These are phyloP conservation scores for Aethina tumida DNA, from an alignment of 1,140 invertebrate species.

Conservation along the genomic window DNA sequence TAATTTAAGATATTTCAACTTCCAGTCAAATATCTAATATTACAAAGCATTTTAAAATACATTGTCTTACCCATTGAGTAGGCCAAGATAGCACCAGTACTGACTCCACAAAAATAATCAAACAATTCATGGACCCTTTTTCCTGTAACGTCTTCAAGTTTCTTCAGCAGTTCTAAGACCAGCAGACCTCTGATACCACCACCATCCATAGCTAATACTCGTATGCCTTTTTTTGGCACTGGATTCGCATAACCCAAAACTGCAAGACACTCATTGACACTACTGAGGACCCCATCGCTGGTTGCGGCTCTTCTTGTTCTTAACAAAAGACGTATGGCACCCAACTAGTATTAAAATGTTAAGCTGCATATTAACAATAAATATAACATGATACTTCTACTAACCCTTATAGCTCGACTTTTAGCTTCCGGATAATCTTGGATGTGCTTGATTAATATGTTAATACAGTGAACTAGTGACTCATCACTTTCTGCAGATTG, in stretches of 20 bases:
- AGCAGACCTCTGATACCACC: constrained; percentile 79
- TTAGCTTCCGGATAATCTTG: constrained; percentile 61
- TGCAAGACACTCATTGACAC: constrained; percentile 54
- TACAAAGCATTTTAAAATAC: background rate
- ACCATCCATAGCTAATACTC: constrained; percentile 81
- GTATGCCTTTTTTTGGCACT: constrained; percentile 60
- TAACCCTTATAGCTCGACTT: constrained; percentile 58
- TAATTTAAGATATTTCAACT: constrained; percentile 5
- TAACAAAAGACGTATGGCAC: constrained; percentile 51
- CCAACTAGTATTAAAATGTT: constrained; percentile 43
- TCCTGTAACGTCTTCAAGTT: constrained; percentile 63
- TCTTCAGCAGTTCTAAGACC: constrained; percentile 68
- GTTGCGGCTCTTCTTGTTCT: constrained; percentile 34
- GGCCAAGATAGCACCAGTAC: constrained; percentile 74
- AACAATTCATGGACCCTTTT: constrained; percentile 61
- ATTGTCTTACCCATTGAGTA: constrained; percentile 47
- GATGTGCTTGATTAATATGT: constrained; percentile 57
- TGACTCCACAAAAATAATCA: constrained; percentile 87
- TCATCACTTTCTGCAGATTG: constrained; percentile 5
- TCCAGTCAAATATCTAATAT: constrained; percentile 5
- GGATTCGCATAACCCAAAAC: constrained; percentile 66
- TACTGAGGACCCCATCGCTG: constrained; percentile 37
- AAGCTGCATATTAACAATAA: constrained; percentile 7
- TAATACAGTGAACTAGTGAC: constrained; percentile 1
- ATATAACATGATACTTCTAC: constrained; percentile 12